Evolutionary conservation across 2,888 invertebrate species (phyloP).

Genomic region (Himalopsyche japonica): DNA sequence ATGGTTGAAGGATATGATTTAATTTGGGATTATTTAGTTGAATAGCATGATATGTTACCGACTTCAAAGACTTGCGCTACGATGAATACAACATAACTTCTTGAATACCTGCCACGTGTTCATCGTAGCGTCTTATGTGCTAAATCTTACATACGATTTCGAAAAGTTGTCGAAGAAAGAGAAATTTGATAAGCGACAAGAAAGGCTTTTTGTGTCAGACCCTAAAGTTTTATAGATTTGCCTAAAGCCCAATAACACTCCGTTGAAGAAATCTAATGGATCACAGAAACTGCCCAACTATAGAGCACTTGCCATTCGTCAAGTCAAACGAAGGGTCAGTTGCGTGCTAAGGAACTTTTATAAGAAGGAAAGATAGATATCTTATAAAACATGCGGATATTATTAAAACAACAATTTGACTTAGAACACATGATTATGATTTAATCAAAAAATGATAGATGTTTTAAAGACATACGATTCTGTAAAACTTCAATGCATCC

Average conservation of each 20-base stretch:
- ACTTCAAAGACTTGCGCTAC: neutral
- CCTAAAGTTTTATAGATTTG: slow-evolving; percentile 34
- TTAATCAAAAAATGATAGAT: too few relatives aligned
- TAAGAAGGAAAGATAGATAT: neutral
- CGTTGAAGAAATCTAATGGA: slow-evolving; percentile 28
- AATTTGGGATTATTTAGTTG: too few relatives aligned
- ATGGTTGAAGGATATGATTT: too few relatives aligned
- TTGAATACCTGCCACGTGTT: neutral
- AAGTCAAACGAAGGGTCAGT: neutral
- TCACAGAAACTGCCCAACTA: slow-evolving; percentile 27
- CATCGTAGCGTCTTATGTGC: neutral
- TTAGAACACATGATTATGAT: too few relatives aligned
- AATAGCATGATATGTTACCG: too few relatives aligned
- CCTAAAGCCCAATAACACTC: slow-evolving; percentile 27
- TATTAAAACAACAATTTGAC: too few relatives aligned
- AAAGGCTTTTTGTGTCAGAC: slow-evolving; percentile 27
- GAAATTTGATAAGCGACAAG: slow-evolving; percentile 27
- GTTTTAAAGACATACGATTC: too few relatives aligned
- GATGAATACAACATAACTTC: neutral
- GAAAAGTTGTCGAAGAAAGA: neutral
- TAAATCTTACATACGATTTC: neutral
- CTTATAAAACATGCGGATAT: too few relatives aligned
- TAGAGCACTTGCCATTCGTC: slow-evolving; percentile 20
- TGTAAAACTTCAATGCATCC: too few relatives aligned
- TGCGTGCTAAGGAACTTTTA: neutral